Base-by-base conservation (phyloP, 2,113 vertebrate species). In the Brienomyrus longianalis region DNA sequence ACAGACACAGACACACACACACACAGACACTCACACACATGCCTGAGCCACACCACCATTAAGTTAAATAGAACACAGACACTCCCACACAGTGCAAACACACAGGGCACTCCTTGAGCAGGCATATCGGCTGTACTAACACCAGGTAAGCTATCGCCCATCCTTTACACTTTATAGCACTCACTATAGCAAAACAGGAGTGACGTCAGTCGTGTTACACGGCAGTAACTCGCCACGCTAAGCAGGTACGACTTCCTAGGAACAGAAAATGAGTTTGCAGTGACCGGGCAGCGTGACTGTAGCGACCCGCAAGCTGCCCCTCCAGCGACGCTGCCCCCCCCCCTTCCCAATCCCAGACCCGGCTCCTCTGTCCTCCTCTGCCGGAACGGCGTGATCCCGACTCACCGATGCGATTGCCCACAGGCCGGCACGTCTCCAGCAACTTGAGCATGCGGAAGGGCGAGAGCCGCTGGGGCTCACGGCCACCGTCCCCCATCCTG, bases 361-460 rank as follows among this genome's bases (percentile, higher is more conserved):
- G 35, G 17, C 31, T 43, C 35, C 74, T 43, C 13, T 0, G 17
- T 80, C 74, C 35, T 43, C 17, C 74, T 62, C 56, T 62, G 31
- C 4, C 7, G 2, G 23, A 10, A n/a, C 39, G 7, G 17, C 35
- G 52, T 27, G 52, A 88, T 27, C 66, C 5, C 27, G 31, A 95
- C 95, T 96, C 93, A 96, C 95, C 95, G 47, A 96, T 95, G 27
- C 93, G 93, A 85, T 92, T 94, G 80, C 94, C 95, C 2, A 93
- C 92, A 80, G 94, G 92, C 77, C 94, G 94, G 90, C 95, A 95
- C 0, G 95, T 93, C 91, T 96, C 95, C 86, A 95, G 92, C 91
- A 95, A 91, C 48, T 94, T 93, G 45, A 96, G 95, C 95, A 95
- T 96, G 62, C 94, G 94, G 90, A 96, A 95, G 35, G 95, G 95